Percentiles rank a stretch among this genome's conserved stretches.
These are phyloP conservation scores for Syngnathus acus DNA, from an alignment of 2,797 vertebrate species.

Conservation along the genomic window DNA sequence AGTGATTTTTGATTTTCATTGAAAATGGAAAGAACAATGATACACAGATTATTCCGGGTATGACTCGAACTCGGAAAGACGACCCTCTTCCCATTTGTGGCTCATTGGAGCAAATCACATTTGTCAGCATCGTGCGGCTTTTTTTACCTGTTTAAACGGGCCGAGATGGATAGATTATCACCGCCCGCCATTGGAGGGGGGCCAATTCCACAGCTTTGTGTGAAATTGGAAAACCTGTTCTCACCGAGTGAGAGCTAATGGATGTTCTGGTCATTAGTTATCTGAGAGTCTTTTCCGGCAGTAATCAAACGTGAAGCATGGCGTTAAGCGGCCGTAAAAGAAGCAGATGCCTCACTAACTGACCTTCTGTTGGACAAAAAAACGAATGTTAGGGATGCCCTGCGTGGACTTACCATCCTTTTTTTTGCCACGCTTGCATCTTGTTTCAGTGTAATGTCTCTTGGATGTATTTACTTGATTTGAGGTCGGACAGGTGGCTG, in stretches of 20 bases:
- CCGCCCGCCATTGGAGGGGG: constrained; percentile 66
- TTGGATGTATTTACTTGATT: constrained; percentile 56
- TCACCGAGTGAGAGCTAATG: constrained; percentile 82
- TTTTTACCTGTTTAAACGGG: constrained; percentile 65
- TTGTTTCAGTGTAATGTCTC: constrained; percentile 49
- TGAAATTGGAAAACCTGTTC: constrained; percentile 89
- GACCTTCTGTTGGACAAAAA: constrained; percentile 91
- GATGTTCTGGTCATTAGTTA: constrained; percentile 96
- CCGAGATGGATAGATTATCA: constrained; percentile 74
- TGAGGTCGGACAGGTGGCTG: constrained; percentile 33
- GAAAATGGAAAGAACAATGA: background rate
- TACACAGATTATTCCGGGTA: background rate
- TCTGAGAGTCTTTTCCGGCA: constrained; percentile 90
- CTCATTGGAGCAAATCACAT: constrained; percentile 66
- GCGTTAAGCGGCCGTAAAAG: constrained; percentile 92
- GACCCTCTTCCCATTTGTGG: constrained; percentile 45
- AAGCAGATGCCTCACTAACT: constrained; percentile 94
- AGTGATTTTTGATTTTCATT: background rate
- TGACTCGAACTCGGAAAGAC: constrained; percentile 24
- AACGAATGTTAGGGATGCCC: constrained; percentile 72
- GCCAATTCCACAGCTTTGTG: constrained; percentile 77
- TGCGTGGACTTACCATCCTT: background rate
- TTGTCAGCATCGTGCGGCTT: constrained; percentile 62
- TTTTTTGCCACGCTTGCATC: constrained; percentile 36
- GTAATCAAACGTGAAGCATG: constrained; percentile 97